Evolutionary conservation across 2,797 vertebrate genomes (phyloP).

Genomic region (Microctenopoma steveboyesi): DNA sequence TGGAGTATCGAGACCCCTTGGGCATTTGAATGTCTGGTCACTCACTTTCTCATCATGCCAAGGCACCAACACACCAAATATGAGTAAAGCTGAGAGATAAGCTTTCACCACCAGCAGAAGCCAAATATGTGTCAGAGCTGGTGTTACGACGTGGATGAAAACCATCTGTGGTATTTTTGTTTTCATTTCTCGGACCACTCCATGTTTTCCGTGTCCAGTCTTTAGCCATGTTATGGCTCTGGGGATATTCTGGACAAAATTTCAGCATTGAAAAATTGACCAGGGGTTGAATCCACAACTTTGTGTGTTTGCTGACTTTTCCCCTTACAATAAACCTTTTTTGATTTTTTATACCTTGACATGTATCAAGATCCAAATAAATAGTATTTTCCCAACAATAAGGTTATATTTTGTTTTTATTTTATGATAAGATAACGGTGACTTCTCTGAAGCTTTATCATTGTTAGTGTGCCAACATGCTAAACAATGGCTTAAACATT

Average conservation of each 20-base stretch:
- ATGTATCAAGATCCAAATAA: too few species aligned
- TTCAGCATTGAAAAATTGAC: neutral
- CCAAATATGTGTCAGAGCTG: conserved; percentile 72
- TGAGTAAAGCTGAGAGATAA: conserved; percentile 69
- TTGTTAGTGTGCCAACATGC: too few species aligned
- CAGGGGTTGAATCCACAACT: neutral
- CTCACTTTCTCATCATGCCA: conserved; percentile 60
- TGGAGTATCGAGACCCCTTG: conserved; percentile 37
- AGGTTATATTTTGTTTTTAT: neutral
- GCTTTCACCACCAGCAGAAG: conserved; percentile 66
- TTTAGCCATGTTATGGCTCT: conserved; percentile 14
- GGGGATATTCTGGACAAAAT: neutral
- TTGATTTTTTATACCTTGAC: neutral
- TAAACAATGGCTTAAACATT: too few species aligned
- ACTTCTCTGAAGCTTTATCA: too few species aligned
- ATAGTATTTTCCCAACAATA: too few species aligned
- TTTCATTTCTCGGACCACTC: conserved; percentile 53
- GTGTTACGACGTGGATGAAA: conserved; percentile 75
- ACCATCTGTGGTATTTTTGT: conserved; percentile 73
- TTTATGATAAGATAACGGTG: neutral
- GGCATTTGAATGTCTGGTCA: conserved; percentile 54
- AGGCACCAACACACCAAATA: conserved; percentile 46
- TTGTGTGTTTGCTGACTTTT: neutral
- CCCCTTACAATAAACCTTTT: neutral
- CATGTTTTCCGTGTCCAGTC: conserved; percentile 42